Conservation (phyloP, 2,888 invertebrate genomes). For the Lochmaea crataegi region DNA sequence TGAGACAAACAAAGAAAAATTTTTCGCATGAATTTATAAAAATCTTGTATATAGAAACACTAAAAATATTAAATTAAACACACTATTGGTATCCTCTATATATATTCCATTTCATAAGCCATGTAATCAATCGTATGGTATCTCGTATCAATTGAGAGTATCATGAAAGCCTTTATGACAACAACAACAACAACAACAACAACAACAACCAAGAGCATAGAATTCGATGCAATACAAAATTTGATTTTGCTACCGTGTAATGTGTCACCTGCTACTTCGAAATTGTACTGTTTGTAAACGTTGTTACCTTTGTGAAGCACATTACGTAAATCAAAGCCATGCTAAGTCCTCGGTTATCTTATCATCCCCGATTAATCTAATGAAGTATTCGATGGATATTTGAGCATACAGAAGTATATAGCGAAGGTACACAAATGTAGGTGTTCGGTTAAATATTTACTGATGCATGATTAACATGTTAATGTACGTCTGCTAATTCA, state of each 20-base stretch:
- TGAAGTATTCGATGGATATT: conserved; percentile 12
- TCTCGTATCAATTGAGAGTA: not conserved
- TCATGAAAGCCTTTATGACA: not conserved
- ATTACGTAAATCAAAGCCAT: conserved; percentile 7
- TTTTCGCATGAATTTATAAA: too few relatives aligned
- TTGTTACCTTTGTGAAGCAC: conserved; percentile 4
- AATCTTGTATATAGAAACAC: too few relatives aligned
- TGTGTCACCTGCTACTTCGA: not conserved
- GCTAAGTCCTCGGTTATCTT: not conserved
- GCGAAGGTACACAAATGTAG: not conserved
- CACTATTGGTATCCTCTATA: too few relatives aligned
- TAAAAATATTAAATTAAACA: too few relatives aligned
- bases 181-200: not conserved
- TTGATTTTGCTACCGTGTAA: not conserved
- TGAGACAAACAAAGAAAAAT: too few relatives aligned
- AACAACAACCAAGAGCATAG: not conserved
- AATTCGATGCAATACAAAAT: not conserved
- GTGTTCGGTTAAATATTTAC: conserved; percentile 26
- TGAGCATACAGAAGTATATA: too few relatives aligned
- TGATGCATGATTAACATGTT: conserved; percentile 29
- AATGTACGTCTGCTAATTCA: conserved; percentile 25
- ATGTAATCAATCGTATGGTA: not conserved
- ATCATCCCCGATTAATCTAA: conserved; percentile 16
- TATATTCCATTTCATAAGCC: not conserved
- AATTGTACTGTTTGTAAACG: not conserved